phyloP scores from a whole-genome alignment of 1,140 invertebrate species.

The Polypedilum pembai region DNA sequence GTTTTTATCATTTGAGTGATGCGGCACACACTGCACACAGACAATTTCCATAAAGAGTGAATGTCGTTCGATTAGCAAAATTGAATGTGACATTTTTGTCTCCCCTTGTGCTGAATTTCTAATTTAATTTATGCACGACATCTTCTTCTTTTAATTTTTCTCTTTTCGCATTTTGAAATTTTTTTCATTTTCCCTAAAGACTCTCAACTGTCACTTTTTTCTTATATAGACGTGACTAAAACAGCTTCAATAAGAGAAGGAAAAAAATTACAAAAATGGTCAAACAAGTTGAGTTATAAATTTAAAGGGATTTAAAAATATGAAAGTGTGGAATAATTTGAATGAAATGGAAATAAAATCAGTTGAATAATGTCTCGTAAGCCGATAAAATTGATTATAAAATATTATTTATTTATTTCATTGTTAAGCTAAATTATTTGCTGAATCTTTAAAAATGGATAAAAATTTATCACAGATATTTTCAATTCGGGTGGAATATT shows the following conservation, averaged over 20 bases:
- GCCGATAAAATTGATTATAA: not conserved
- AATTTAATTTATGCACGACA: slow-evolving; percentile 13
- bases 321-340: not conserved
- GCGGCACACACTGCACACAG: too few species aligned
- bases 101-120: slow-evolving; percentile 8
- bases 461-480: too few species aligned
- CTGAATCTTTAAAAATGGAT: too few species aligned
- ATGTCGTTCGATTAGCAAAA: too few species aligned
- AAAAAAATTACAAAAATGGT: not conserved
- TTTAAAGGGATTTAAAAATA: slow-evolving; percentile 18
- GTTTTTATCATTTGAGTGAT: too few species aligned
- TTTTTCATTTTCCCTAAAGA: not conserved
- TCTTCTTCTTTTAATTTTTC: slow-evolving; percentile 2
- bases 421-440: too few species aligned
- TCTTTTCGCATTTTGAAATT: not conserved
- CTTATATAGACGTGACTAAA: not conserved
- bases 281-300: slow-evolving; percentile 12
- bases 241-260: not conserved
- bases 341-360: not conserved
- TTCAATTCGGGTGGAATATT: too few species aligned
- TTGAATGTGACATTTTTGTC: not conserved
- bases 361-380: not conserved
- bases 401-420: too few species aligned
- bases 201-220: not conserved
- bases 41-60: too few species aligned